Evolutionary conservation across 2,888 invertebrate genomes (phyloP).

Genomic region (Thereva nobilitata): DNA sequence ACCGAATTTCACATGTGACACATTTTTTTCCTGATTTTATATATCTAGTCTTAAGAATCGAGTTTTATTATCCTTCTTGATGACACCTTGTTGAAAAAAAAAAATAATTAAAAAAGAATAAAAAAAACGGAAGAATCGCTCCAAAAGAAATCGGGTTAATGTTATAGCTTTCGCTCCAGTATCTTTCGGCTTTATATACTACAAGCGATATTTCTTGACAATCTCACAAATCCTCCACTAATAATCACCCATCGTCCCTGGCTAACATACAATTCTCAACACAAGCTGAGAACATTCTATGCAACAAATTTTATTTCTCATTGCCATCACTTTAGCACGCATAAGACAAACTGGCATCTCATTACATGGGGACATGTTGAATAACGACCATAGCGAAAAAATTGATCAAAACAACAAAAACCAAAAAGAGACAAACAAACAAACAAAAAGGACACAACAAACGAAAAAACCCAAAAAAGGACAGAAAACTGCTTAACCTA

Average conservation of each 20-base stretch:
- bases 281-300: conserved; percentile 24
- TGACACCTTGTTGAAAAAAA: no score
- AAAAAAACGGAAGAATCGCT: no score
- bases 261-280: neutral
- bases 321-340: conserved; percentile 38
- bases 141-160: no score
- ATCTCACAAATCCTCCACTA: neutral
- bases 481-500: conserved; percentile 8
- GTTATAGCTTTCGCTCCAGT: no score
- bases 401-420: conserved; percentile 20
- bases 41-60: no score
- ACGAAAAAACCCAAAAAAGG: neutral
- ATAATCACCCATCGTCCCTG: neutral
- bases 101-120: no score
- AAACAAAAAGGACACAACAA: neutral
- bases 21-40: no score
- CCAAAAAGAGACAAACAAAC: no score
- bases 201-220: neutral
- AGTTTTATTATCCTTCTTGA: no score
- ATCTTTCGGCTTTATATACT: no score
- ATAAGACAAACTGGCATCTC: conserved; percentile 38
- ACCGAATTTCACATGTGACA: no score
- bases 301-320: conserved; percentile 35
- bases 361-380: conserved; percentile 36
- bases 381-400: conserved; percentile 21